phyloP scores from a whole-genome alignment of 1,140 invertebrate genomes.

The Rhizoglyphus robini region DNA sequence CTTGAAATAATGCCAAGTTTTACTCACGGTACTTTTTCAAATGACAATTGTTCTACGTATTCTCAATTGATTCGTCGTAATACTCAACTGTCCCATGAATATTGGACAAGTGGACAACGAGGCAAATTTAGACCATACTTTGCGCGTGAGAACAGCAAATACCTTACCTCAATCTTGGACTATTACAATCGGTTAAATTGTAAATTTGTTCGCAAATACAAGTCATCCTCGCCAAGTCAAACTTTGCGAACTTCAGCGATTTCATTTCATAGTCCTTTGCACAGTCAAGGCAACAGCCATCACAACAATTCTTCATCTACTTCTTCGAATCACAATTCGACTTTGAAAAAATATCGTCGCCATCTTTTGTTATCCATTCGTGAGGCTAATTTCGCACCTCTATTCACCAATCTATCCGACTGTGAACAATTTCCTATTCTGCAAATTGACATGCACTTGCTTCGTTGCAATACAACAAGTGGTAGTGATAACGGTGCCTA shows the following conservation, averaged over 20 bases:
- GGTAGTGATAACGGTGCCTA: background rate
- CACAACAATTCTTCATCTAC: background rate
- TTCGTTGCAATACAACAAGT: background rate
- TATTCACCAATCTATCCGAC: background rate
- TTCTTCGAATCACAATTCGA: background rate
- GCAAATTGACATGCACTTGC: background rate
- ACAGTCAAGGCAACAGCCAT: background rate
- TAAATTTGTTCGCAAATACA: background rate
- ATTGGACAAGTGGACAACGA: background rate
- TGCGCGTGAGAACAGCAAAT: background rate
- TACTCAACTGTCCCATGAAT: background rate
- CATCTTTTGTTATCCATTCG: background rate
- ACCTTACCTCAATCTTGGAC: background rate
- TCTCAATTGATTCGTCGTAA: background rate
- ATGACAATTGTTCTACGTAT: background rate
- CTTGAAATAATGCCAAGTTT: constrained; percentile 12
- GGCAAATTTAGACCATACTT: background rate
- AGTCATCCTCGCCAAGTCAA: background rate
- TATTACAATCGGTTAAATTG: constrained; percentile 10
- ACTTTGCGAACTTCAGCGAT: background rate
- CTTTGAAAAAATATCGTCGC: background rate
- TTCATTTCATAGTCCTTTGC: background rate
- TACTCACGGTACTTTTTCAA: background rate
- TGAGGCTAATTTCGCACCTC: background rate
- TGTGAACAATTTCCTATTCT: background rate